These are phyloP conservation scores for Romanogobio albipinnatus DNA, from an alignment of 2,113 vertebrate genomes.

Conservation along the genomic window DNA sequence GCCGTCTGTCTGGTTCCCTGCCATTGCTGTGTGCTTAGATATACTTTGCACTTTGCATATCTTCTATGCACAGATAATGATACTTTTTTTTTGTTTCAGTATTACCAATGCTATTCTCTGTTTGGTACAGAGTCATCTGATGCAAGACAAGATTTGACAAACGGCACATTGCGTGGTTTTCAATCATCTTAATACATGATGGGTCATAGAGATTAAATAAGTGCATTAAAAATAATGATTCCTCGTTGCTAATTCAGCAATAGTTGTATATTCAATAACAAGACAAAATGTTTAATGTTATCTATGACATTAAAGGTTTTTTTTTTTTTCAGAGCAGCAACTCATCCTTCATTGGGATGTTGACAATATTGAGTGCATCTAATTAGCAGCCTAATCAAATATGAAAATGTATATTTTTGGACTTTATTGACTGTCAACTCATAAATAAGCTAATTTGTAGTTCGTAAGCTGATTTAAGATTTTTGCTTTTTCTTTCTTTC, in stretches of 20 bases:
- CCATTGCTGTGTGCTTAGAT: neutral
- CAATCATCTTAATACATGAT: conserved; percentile 1
- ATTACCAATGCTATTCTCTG: conserved; percentile 8
- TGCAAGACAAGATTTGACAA: conserved; percentile 2
- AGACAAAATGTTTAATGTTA: conserved; percentile 32
- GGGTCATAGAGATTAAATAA: neutral
- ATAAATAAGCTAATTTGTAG: conserved; percentile 39
- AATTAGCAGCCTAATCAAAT: conserved; percentile 10
- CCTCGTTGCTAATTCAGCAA: neutral
- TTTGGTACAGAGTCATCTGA: conserved; percentile 6
- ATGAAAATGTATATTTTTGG: conserved; percentile 14
- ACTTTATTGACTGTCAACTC: conserved; percentile 20
- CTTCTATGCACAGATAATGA: neutral
- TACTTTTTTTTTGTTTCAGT: neutral
- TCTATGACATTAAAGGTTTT: neutral
- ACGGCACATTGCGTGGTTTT: conserved; percentile 12
- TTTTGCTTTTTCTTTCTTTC: neutral
- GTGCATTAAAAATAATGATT: neutral
- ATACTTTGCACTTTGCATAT: neutral
- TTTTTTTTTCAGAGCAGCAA: conserved; percentile 6
- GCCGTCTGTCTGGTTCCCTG: neutral
- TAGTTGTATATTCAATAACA: conserved; percentile 6
- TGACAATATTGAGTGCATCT: neutral
- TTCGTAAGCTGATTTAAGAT: conserved; percentile 14
- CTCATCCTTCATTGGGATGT: conserved; percentile 19